A percentile compares a stretch with the other conserved stretches of the same genome.
Evolutionary conservation across 2,797 vertebrate species (phyloP).

Genomic region (Meriones psammophilus): DNA sequence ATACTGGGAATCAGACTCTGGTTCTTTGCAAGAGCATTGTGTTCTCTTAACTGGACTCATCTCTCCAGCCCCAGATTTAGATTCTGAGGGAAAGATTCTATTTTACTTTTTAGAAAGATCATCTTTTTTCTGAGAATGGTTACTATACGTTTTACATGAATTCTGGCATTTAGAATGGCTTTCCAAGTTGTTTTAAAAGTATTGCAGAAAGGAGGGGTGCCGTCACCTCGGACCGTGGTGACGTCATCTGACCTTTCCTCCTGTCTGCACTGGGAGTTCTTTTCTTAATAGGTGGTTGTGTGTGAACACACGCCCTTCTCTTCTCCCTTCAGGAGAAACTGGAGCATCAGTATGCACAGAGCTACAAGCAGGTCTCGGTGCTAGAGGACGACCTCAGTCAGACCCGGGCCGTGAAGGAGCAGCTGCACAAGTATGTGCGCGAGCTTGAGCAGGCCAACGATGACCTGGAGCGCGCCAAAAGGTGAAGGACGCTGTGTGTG

Average conservation of each 20-base stretch:
- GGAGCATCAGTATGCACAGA: constrained; percentile 97
- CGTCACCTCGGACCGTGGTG: not conserved
- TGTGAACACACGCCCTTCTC: not conserved
- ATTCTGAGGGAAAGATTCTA: constrained; percentile 19
- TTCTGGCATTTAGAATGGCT: constrained; percentile 9
- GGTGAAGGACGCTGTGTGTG: constrained; percentile 87
- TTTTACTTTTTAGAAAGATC: constrained; percentile 47
- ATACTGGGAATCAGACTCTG: no score
- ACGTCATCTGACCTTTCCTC: not conserved
- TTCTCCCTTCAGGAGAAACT: constrained; percentile 94
- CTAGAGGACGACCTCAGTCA: constrained; percentile 97
- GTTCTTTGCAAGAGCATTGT: not conserved
- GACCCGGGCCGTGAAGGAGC: constrained; percentile 97
- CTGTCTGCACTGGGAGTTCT: not conserved
- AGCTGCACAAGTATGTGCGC: constrained; percentile 97
- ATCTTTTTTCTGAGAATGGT: constrained; percentile 36
- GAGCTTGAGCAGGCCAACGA: constrained; percentile 99
- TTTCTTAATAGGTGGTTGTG: not conserved
- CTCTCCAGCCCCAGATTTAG: not conserved
- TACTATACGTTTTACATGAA: constrained; percentile 54
- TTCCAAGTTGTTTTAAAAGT: not conserved
- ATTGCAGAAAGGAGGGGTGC: not conserved
- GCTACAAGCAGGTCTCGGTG: constrained; percentile 97
- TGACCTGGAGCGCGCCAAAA: constrained; percentile 98
- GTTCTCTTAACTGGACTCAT: not conserved